These are phyloP conservation scores for Microplitis deprimator DNA, from an alignment of 2,888 invertebrate species.

Conservation along the genomic window DNA sequence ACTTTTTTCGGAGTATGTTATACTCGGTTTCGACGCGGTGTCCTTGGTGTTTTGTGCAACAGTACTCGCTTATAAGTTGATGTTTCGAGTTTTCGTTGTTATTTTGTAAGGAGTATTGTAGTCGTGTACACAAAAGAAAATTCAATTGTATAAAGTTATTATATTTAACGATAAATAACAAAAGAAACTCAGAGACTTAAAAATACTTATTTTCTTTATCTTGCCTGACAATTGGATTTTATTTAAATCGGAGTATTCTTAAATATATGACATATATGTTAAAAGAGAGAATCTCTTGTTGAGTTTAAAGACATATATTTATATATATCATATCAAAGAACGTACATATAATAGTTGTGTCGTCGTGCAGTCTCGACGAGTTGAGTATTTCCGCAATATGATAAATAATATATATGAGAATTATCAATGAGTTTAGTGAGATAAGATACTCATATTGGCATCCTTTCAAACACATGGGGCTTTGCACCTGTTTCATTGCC, in stretches of 20 bases:
- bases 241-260: neutral
- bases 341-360: neutral
- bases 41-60: neutral
- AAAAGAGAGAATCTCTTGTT: neutral
- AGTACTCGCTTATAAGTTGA: neutral
- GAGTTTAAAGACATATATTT: neutral
- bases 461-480: constrained; percentile 3
- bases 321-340: neutral
- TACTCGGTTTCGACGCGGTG: neutral
- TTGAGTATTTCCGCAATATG: constrained; percentile 12
- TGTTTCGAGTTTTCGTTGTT: neutral
- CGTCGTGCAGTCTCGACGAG: constrained; percentile 13
- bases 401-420: neutral
- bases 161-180: neutral
- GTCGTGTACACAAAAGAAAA: neutral
- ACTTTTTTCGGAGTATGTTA: neutral
- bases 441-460: neutral
- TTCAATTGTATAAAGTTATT: neutral
- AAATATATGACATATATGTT: neutral
- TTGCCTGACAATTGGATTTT: neutral
- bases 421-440: neutral
- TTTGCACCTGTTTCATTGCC: constrained; percentile 29
- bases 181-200: neutral
- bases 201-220: neutral
- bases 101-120: neutral